Percentiles rank a stretch among this genome's conserved stretches.
Evolutionary conservation across 2,113 vertebrate genomes (phyloP).

Genomic region (Amphiprion ocellaris): DNA sequence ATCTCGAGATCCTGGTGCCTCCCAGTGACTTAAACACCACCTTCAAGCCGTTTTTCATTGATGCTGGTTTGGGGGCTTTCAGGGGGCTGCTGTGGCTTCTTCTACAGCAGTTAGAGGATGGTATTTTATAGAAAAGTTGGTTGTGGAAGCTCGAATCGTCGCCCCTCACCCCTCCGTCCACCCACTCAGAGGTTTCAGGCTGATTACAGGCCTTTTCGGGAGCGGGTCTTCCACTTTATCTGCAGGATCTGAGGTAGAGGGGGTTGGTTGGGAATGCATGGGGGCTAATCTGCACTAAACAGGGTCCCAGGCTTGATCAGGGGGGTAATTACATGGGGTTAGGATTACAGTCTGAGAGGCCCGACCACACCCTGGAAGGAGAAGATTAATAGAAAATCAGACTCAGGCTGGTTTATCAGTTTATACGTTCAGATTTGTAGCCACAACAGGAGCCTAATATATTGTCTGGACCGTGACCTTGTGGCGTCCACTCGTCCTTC

Average conservation of each 20-base stretch:
- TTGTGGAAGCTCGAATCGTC: conserved; percentile 22
- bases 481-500: conserved; percentile 21
- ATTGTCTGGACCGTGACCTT: conserved; percentile 33
- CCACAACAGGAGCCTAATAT: background rate
- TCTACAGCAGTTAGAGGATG: background rate
- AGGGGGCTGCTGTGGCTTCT: conserved; percentile 24
- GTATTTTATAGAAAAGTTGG: background rate
- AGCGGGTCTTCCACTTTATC: conserved; percentile 63
- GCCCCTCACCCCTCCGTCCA: conserved; percentile 26
- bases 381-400: conserved; percentile 14
- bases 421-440: background rate
- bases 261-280: conserved; percentile 37
- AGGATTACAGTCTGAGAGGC: conserved; percentile 56
- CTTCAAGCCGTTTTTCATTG: conserved; percentile 32
- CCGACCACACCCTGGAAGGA: conserved; percentile 29
- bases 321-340: conserved; percentile 73
- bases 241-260: conserved; percentile 40
- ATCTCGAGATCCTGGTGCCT: background rate
- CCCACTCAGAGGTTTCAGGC: conserved; percentile 48
- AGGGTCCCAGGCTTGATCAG: conserved; percentile 55
- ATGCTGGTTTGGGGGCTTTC: conserved; percentile 33
- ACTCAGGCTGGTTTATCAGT: background rate
- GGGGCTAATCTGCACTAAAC: conserved; percentile 72
- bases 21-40: background rate
- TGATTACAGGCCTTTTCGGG: conserved; percentile 74